Evolutionary conservation across 2,113 vertebrate genomes (phyloP).

Genomic region (Turnix velox): DNA sequence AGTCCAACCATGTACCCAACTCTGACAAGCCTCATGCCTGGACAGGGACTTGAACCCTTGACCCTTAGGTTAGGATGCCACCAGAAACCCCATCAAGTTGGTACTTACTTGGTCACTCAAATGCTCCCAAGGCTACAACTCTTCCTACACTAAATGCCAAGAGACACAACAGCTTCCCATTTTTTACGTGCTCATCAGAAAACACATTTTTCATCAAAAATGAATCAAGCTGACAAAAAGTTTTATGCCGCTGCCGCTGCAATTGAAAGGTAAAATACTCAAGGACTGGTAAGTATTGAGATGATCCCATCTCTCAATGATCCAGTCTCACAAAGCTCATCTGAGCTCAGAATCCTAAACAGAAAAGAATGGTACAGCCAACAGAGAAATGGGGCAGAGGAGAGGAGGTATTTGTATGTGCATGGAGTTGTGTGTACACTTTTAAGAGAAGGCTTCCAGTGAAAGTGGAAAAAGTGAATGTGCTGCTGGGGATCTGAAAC

Average conservation of each 20-base stretch:
- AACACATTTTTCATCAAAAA: background rate
- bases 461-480: background rate
- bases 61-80: no score
- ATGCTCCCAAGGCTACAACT: background rate
- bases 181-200: background rate
- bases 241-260: background rate
- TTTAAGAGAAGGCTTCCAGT: background rate
- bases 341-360: background rate
- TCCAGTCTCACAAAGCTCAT: background rate
- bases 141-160: background rate
- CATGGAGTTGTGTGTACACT: background rate
- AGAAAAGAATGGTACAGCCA: background rate
- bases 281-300: background rate
- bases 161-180: background rate
- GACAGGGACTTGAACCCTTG: no score
- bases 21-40: no score
- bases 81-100: background rate
- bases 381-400: background rate
- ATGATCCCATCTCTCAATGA: background rate
- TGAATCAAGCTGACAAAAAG: background rate
- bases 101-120: background rate
- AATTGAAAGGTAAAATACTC: background rate
- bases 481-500: background rate
- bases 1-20: no score
- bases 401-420: rapidly evolving